Base-by-base conservation (phyloP, 2,113 vertebrate genomes). In the Balaeniceps rex region DNA sequence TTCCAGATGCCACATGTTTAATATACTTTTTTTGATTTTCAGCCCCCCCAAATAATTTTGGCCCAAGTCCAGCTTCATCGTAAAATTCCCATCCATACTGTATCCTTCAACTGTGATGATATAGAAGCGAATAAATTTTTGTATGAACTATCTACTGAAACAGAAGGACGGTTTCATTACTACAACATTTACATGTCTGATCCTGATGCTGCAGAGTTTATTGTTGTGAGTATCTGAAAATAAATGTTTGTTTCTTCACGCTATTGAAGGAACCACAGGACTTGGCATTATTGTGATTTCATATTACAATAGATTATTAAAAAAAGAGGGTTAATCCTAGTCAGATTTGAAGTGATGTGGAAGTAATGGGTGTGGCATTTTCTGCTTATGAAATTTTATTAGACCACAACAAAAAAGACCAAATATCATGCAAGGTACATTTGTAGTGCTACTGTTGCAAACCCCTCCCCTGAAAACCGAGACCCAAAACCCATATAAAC, bases 61-160 rank as follows among this genome's bases (percentile, higher is more conserved):
- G 52, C 95, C 16, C 93, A 98, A 72, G 94, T 98, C 19, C 97
- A 82, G 22, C 57, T 64, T 79, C 76, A 93, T 42, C 57, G 79
- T 65, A 97, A 93, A 68, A 95, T 99, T 87, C 99, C 98, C 31
- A 82, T 99, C 70, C 98, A 98, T 55, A 97, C 98, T 42, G 94
- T 99, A 54, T 98, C 98, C 79, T 98, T 99, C 93, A 98, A 97
- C 96, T 99, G 98, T 90, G 95, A 98, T 47, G 98, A 99, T 78
- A 92, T 31, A 26, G 94, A 97, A 94, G 98, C 98, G 18, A 98
- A 98, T 82, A 89, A 46, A 72, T 99, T 99, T 93, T 95, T 99
- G 83, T 94, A 96, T 93, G 92, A 98, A 18, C 96, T 99, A 13
- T 97, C 98, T 83, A 94, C 91, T 82, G 76, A 96, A 96, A 98